Base-by-base conservation (phyloP, 2,797 vertebrate genomes). In the Argentina silus region DNA sequence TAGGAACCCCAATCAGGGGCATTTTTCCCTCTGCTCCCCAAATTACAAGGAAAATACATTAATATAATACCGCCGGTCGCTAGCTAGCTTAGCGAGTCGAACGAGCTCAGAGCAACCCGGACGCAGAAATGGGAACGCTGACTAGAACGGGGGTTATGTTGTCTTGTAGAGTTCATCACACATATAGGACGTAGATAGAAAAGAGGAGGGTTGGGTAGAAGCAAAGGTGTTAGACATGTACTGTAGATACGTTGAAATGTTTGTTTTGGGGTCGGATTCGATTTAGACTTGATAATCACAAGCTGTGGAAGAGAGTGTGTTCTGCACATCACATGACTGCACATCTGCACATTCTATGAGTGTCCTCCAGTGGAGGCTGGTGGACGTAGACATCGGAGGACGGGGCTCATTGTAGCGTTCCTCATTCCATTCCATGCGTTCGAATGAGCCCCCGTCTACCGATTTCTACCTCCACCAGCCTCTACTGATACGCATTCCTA, bases 1-100 rank as follows among this genome's bases (percentile, higher is more conserved):
- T 94, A 96, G 95, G 87, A 82, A 93, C 95, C 94, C 93, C 93
- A 93, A 95, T 95, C 93, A 92, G 93, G 91, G 92, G 93, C 84
- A 92, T 94, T 93, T 91, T 90, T 91, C 90, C 91, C 92, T 89
- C 84, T 85, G 79, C 87, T 92, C 90, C 91, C 94, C 92, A 93
- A 93, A 93, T 94, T 93, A 94, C 92, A 93, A 93, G 88, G 87
- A 94, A 95, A 94, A 94, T 89, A 88, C 92, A 94, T 94, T 91
- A 88, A 94, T 93, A 92, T 92, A 91, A 91, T 88, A 88, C 66
- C 78, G 56, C 36, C 44, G 78, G 48, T 68, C 7, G 3, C 15
- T 42, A 45, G 50, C 19, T n/a, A 3, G 17, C n/a, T 19, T 2
- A 19, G 59, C 55, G 10, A n/a, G 55, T 56, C 55, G 8, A 3